phyloP scores from a whole-genome alignment of 2,113 vertebrate genomes.

The Mirza zaza region DNA sequence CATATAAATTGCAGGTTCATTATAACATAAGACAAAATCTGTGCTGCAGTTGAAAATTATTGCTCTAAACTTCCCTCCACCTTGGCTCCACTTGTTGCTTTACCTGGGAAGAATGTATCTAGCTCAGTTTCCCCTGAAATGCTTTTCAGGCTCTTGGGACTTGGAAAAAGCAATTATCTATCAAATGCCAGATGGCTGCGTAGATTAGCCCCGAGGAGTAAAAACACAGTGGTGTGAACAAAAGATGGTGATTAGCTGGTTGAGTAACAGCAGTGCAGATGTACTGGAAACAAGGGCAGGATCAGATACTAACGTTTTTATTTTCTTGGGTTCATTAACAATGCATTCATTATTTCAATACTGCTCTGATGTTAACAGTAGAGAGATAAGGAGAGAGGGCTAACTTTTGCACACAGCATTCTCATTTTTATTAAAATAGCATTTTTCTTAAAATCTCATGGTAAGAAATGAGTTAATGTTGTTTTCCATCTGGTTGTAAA shows the following conservation, averaged over 20 bases:
- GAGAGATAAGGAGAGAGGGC: conserved; percentile 42
- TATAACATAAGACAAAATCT: background rate
- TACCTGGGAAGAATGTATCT: conserved; percentile 77
- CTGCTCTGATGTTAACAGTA: conserved; percentile 72
- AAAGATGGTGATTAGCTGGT: conserved; percentile 85
- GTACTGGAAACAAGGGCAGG: conserved; percentile 74
- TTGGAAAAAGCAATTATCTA: conserved; percentile 78
- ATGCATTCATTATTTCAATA: conserved; percentile 80
- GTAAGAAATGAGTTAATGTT: conserved; percentile 71
- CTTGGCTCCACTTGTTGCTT: background rate
- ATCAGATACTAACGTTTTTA: conserved; percentile 70
- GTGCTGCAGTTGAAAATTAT: background rate
- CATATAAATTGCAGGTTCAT: background rate
- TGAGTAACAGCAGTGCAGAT: conserved; percentile 83
- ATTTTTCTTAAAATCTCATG: conserved; percentile 64
- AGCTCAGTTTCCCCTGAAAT: conserved; percentile 70
- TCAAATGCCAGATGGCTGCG: conserved; percentile 83
- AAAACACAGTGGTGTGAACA: conserved; percentile 79
- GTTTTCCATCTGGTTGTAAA: conserved; percentile 42
- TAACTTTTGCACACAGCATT: conserved; percentile 58
- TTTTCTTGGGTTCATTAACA: conserved; percentile 79
- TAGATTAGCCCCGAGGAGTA: conserved; percentile 76
- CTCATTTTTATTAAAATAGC: conserved; percentile 78
- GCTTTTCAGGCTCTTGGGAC: conserved; percentile 64
- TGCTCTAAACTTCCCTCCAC: background rate